Conservation (phyloP, 1,140 invertebrate genomes). For the Schlechtendalia chinensis region DNA sequence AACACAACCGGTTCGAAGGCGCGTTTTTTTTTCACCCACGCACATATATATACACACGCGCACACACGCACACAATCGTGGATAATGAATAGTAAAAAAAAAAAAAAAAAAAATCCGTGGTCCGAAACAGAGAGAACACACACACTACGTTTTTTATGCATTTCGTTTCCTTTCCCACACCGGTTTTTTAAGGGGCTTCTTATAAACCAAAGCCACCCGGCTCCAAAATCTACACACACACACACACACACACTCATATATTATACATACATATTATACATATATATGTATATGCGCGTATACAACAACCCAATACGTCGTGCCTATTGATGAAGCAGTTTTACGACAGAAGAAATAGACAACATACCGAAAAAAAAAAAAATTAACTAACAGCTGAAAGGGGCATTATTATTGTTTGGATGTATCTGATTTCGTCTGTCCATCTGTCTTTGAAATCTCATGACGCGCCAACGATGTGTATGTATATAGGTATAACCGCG, state of each 20-base stretch:
- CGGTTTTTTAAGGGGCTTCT: conserved; percentile 50
- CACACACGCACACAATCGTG: conserved; percentile 46
- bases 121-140: conserved; percentile 40
- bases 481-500: too few relatives aligned
- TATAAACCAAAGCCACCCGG: conserved; percentile 49
- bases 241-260: neutral
- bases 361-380: conserved; percentile 19
- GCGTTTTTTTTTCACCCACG: conserved; percentile 43
- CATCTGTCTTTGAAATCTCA: conserved; percentile 43
- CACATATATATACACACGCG: neutral
- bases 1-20: conserved; percentile 48
- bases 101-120: conserved; percentile 48
- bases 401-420: conserved; percentile 49
- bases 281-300: neutral
- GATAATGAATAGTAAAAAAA: conserved; percentile 46
- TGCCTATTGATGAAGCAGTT: conserved; percentile 48
- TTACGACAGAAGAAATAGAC: conserved; percentile 49
- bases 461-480: neutral
- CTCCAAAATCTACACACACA: conserved; percentile 37
- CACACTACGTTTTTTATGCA: conserved; percentile 48
- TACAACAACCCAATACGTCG: conserved; percentile 17
- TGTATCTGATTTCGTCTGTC: conserved; percentile 50
- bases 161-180: conserved; percentile 50
- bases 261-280: neutral
- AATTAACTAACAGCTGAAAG: conserved; percentile 50